Percentiles rank a stretch among this genome's conserved stretches.
These are phyloP conservation scores for Sciaenops ocellatus DNA, from an alignment of 2,797 vertebrate species.

Conservation along the genomic window DNA sequence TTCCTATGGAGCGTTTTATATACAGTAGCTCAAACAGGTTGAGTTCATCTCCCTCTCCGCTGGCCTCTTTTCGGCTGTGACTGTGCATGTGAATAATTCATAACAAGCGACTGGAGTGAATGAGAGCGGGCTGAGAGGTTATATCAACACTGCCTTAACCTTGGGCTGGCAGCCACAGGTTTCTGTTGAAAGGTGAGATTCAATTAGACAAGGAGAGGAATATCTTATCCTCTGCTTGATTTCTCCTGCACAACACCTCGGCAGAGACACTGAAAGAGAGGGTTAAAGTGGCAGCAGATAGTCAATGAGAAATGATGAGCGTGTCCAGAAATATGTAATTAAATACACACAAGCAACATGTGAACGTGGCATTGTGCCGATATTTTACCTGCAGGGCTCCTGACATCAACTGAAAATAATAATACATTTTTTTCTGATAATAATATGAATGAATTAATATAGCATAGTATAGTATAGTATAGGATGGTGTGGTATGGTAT, in stretches of 20 bases:
- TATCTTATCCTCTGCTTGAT: slow-evolving; percentile 40
- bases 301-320: slow-evolving; percentile 36
- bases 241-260: slow-evolving; percentile 25
- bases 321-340: slow-evolving; percentile 2
- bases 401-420: not conserved
- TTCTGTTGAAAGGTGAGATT: slow-evolving; percentile 64
- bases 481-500: too few species aligned
- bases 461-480: not conserved
- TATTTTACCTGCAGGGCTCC: slow-evolving; percentile 2
- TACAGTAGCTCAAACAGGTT: slow-evolving; percentile 14
- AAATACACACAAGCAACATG: not conserved
- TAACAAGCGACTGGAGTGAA: slow-evolving; percentile 29
- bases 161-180: slow-evolving; percentile 66
- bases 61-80: slow-evolving; percentile 57
- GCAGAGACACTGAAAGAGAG: not conserved
- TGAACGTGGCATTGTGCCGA: not conserved
- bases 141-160: slow-evolving; percentile 64
- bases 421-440: not conserved
- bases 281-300: not conserved
- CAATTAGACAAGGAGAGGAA: slow-evolving; percentile 59
- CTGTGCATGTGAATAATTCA: slow-evolving; percentile 74
- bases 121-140: slow-evolving; percentile 37
- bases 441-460: not conserved
- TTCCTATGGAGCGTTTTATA: slow-evolving; percentile 24
- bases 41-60: slow-evolving; percentile 42